phyloP scores from a whole-genome alignment of 30 jellyfish, hydroid and myxozoan genomes.

The Cassiopea xamachana region DNA sequence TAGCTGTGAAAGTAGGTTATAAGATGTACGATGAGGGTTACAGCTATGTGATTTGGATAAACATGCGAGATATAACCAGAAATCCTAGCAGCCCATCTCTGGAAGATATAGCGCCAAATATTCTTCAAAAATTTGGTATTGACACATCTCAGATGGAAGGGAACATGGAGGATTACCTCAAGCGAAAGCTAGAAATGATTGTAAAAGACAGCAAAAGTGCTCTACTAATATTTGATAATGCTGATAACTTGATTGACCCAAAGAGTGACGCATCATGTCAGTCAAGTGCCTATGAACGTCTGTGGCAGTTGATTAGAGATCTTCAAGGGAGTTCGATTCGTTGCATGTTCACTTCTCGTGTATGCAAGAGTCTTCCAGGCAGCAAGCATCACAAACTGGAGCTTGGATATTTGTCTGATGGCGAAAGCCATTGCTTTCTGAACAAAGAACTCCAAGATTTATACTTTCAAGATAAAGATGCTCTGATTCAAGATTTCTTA shows the following conservation, averaged over 20 bases:
- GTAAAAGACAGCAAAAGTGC: not conserved
- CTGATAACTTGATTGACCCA: conserved; percentile 9
- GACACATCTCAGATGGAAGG: conserved; percentile 29
- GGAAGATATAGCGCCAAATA: not conserved
- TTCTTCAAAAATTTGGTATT: conserved; percentile 11
- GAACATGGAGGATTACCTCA: not conserved
- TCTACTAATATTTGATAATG: conserved; percentile 20
- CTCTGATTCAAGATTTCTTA: not conserved
- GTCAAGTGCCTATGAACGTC: not conserved
- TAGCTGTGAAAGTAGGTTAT: conserved; percentile 14
- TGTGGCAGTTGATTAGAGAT: not conserved
- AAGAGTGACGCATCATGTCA: not conserved
- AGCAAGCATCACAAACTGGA: not conserved
- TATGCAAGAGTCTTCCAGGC: not conserved
- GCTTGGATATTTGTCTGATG: not conserved
- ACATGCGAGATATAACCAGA: conserved; percentile 12
- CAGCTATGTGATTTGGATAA: conserved; percentile 22
- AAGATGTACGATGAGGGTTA: not conserved
- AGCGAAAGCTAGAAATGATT: not conserved
- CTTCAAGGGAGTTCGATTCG: not conserved
- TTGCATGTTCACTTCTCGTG: conserved; percentile 4
- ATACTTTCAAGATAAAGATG: not conserved
- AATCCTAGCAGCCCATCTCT: not conserved
- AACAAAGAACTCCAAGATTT: not conserved
- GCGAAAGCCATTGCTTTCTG: not conserved